Conservation (phyloP, 2,113 vertebrate species). For the Nansenia antarctica region DNA sequence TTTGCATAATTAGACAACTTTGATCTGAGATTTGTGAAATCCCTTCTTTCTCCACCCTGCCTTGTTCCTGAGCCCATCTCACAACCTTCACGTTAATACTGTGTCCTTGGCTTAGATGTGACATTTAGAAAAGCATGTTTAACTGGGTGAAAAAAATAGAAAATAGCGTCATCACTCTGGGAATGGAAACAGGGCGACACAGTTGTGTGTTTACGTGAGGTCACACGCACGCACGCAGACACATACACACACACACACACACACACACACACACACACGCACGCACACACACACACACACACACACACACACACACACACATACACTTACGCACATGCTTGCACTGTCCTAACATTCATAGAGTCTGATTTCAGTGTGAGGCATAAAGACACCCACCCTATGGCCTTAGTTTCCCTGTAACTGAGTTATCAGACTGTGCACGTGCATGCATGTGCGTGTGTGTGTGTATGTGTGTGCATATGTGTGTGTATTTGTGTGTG, state of each 20-base stretch:
- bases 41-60: slow-evolving; percentile 58
- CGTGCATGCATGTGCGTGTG: too few species aligned
- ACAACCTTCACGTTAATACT: slow-evolving; percentile 59
- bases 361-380: background rate
- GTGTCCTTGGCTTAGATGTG: slow-evolving; percentile 68
- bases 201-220: slow-evolving; percentile 37
- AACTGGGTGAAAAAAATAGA: slow-evolving; percentile 45
- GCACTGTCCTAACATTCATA: background rate
- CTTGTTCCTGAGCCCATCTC: slow-evolving; percentile 67
- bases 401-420: slow-evolving; percentile 11
- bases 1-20: slow-evolving; percentile 82
- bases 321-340: background rate
- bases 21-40: slow-evolving; percentile 79
- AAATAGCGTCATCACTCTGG: slow-evolving; percentile 15
- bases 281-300: background rate
- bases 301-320: background rate
- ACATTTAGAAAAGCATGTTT: slow-evolving; percentile 72
- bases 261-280: slow-evolving; percentile 1
- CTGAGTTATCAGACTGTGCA: slow-evolving; percentile 9
- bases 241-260: slow-evolving; percentile 19
- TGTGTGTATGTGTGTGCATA: too few species aligned
- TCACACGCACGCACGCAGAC: background rate
- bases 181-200: slow-evolving; percentile 19
- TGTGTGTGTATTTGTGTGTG: too few species aligned
- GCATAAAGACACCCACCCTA: background rate